Percentiles rank a stretch among this genome's conserved stretches.
Evolutionary conservation across 2,888 invertebrate species (phyloP).

Genomic region (Diaperis boleti): DNA sequence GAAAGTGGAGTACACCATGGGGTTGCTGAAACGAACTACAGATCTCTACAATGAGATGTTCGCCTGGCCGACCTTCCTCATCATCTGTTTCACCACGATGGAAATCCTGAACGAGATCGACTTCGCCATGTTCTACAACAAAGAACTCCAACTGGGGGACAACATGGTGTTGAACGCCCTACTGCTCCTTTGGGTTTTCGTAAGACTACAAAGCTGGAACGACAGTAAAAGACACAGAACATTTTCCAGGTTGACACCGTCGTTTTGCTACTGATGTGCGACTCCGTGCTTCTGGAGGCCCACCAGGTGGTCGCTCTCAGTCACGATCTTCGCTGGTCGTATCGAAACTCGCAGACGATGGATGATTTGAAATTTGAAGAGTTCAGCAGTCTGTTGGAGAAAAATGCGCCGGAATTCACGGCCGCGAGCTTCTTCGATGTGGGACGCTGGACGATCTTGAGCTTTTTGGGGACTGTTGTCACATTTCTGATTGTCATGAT

Average conservation of each 20-base stretch:
- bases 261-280: neutral
- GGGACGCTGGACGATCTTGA: conserved; percentile 5
- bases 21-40: neutral
- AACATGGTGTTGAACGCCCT: neutral
- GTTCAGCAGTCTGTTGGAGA: conserved; percentile 1
- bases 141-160: neutral
- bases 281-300: neutral
- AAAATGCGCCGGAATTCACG: conserved; percentile 6
- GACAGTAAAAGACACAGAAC: no score
- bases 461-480: conserved; percentile 1
- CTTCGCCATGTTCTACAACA: conserved; percentile 2
- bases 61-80: neutral
- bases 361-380: conserved; percentile 12
- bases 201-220: neutral
- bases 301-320: neutral
- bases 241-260: conserved; percentile 7
- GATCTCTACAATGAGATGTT: conserved; percentile 8
- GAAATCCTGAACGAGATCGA: neutral
- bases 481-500: conserved; percentile 6
- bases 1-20: conserved; percentile 1
- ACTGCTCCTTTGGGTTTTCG: neutral
- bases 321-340: conserved; percentile 1
- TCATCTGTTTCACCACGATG: neutral
- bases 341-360: neutral
- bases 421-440: conserved; percentile 1